Conservation (phyloP, 2,113 vertebrate genomes). For the Brachypteracias leptosomus region DNA sequence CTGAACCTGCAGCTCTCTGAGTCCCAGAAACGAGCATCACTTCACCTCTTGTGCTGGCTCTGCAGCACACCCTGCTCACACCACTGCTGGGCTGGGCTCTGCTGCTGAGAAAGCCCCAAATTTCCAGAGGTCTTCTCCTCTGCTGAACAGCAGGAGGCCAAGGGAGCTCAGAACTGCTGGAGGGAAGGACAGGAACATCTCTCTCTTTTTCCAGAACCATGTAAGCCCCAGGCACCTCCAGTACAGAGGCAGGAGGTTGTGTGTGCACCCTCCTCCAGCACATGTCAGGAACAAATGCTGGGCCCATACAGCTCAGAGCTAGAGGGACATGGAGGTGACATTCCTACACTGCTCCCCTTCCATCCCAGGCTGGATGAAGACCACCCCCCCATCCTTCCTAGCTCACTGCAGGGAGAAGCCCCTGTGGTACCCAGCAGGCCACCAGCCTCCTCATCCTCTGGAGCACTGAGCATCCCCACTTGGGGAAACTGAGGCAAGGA, state of each 20-base stretch:
- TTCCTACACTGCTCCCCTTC: not conserved
- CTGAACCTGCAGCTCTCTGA: not conserved
- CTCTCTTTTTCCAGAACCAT: not conserved
- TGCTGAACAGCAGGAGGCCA: not conserved
- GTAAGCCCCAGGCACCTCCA: not conserved
- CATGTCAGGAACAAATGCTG: accelerated
- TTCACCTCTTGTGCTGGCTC: not conserved
- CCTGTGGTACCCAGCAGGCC: not conserved
- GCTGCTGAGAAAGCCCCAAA: not conserved
- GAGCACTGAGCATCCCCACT: not conserved
- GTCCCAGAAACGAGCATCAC: not conserved
- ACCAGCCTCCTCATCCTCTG: not conserved
- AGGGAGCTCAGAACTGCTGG: not conserved
- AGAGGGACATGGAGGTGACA: not conserved
- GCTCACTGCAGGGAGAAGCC: accelerated
- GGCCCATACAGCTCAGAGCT: not conserved
- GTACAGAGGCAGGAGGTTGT: not conserved
- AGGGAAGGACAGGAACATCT: not conserved
- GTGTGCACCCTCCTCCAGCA: not conserved
- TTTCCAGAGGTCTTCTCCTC: not conserved
- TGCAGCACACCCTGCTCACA: not conserved
- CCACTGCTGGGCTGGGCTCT: accelerated
- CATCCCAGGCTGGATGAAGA: not conserved
- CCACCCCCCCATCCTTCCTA: not conserved
- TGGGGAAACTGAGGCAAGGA: not conserved